A percentile compares a stretch with the other conserved stretches of the same genome.
phyloP scores from a whole-genome alignment of 1,140 invertebrate genomes.

The Diabrotica undecimpunctata region DNA sequence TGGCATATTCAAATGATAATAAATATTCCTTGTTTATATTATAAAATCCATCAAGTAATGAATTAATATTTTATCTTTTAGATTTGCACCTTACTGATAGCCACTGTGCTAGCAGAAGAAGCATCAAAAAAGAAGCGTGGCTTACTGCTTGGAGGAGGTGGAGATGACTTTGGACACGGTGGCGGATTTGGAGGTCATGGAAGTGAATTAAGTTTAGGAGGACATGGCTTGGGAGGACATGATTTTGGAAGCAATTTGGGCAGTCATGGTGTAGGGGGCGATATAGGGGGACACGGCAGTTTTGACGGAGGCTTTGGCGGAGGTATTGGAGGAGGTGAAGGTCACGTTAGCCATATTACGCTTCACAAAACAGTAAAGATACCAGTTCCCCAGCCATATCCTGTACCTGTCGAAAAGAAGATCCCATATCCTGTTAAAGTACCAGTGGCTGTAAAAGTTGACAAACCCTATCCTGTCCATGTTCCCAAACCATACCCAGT shows the following conservation, averaged over 20 bases:
- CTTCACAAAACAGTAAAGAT: constrained; percentile 35
- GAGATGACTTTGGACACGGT: constrained; percentile 25
- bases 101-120: constrained; percentile 23
- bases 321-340: constrained; percentile 20
- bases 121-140: constrained; percentile 23
- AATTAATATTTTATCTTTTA: constrained; percentile 11
- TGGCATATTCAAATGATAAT: too few species aligned
- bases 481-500: constrained; percentile 43
- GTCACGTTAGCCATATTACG: constrained; percentile 36
- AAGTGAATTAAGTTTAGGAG: constrained; percentile 14
- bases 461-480: constrained; percentile 40
- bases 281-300: constrained; percentile 13
- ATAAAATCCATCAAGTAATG: neutral
- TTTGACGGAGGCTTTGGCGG: constrained; percentile 20
- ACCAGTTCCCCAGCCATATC: constrained; percentile 44
- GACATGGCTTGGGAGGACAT: constrained; percentile 16
- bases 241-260: constrained; percentile 18
- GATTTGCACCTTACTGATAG: constrained; percentile 34
- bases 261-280: constrained; percentile 24
- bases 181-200: constrained; percentile 23
- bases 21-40: too few species aligned
- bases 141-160: constrained; percentile 21
- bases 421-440: constrained; percentile 42
- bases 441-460: constrained; percentile 42
- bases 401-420: constrained; percentile 43